Conservation (phyloP, 2,113 vertebrate genomes). For the Aplodontia rufa region DNA sequence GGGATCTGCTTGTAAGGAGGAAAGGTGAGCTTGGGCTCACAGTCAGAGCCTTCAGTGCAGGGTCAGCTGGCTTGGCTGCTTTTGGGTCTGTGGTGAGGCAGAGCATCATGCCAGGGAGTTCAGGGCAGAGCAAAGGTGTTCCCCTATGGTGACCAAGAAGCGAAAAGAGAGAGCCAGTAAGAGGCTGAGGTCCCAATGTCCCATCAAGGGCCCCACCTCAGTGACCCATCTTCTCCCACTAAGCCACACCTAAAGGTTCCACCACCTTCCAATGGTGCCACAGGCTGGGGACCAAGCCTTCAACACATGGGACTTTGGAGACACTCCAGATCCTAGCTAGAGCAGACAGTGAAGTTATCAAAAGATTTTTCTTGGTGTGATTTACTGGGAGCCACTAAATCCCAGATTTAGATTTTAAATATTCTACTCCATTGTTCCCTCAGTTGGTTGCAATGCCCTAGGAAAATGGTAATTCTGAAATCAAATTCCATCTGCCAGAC, state of each 20-base stretch:
- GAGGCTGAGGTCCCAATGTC: not conserved
- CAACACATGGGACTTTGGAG: not conserved
- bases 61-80: not conserved
- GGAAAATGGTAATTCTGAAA: conserved; percentile 19
- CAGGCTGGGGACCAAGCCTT: not conserved
- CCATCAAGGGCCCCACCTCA: not conserved
- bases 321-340: not conserved
- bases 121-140: not conserved
- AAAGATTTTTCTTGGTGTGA: not conserved
- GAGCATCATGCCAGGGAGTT: not conserved
- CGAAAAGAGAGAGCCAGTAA: not conserved
- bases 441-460: not conserved
- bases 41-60: not conserved
- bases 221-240: not conserved
- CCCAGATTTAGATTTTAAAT: not conserved
- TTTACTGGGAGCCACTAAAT: not conserved
- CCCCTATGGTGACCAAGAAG: not conserved
- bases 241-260: not conserved
- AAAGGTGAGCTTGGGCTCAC: not conserved
- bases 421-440: not conserved
- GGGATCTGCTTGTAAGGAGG: not conserved
- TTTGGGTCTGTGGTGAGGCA: not conserved
- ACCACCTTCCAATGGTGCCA: not conserved
- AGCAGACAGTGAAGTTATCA: not conserved
- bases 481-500: conserved; percentile 6